Evolutionary conservation across 1,140 invertebrate species (phyloP).

Genomic region (Nomia melanderi): DNA sequence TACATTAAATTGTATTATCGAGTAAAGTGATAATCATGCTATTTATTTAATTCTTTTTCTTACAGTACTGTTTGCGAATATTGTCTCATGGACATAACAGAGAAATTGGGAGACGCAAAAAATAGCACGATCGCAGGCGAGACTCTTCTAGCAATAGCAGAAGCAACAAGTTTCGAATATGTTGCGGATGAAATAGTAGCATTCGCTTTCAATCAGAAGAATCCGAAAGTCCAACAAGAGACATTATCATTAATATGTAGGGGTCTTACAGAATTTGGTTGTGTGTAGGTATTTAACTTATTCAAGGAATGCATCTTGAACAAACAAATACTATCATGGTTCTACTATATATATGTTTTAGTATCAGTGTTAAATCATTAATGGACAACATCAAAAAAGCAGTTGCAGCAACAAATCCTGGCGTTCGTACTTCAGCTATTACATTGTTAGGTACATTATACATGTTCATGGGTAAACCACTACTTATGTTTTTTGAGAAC

Average conservation of each 20-base stretch:
- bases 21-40: background rate
- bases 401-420: slow-evolving; percentile 91
- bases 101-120: slow-evolving; percentile 93
- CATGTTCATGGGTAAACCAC: slow-evolving; percentile 89
- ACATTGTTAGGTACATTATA: slow-evolving; percentile 87
- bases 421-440: slow-evolving; percentile 89
- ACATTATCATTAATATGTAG: slow-evolving; percentile 89
- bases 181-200: slow-evolving; percentile 87
- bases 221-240: slow-evolving; percentile 94
- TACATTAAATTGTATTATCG: background rate
- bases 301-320: slow-evolving; percentile 18
- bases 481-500: slow-evolving; percentile 91
- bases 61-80: slow-evolving; percentile 87
- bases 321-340: slow-evolving; percentile 14
- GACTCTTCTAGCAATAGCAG: slow-evolving; percentile 88
- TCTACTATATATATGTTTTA: slow-evolving; percentile 76
- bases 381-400: slow-evolving; percentile 92
- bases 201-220: slow-evolving; percentile 93
- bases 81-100: slow-evolving; percentile 90
- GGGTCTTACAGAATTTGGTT: slow-evolving; percentile 92
- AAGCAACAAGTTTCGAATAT: slow-evolving; percentile 89
- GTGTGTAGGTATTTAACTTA: slow-evolving; percentile 82
- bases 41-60: slow-evolving; percentile 23
- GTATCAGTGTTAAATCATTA: slow-evolving; percentile 89
- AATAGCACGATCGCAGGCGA: slow-evolving; percentile 87